Conservation (phyloP, 1,140 invertebrate genomes). For the Thalassaphorura encarpata region DNA sequence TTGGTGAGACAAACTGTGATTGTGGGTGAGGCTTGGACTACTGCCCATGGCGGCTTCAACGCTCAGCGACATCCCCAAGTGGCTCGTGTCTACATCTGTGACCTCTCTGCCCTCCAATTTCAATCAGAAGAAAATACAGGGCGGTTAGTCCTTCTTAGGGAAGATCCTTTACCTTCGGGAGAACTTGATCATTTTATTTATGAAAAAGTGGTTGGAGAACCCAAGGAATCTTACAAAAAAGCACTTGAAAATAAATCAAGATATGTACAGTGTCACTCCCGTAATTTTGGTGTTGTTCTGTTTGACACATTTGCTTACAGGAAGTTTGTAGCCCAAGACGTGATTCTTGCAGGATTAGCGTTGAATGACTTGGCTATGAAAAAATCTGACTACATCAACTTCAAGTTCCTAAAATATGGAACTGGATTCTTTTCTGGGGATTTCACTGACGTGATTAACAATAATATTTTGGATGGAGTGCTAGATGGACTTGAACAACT, state of each 20-base stretch:
- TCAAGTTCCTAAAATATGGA: constrained; percentile 21
- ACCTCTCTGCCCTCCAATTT: constrained; percentile 19
- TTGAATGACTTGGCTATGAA: constrained; percentile 1
- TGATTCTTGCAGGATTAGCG: constrained; percentile 6
- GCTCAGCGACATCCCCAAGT: not conserved
- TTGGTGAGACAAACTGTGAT: constrained; percentile 14
- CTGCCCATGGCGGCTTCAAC: constrained; percentile 7
- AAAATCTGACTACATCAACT: constrained; percentile 2
- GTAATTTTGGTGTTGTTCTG: not conserved
- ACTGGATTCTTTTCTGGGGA: constrained; percentile 18
- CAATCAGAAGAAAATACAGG: constrained; percentile 14
- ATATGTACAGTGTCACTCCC: not conserved
- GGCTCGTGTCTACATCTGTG: constrained; percentile 10
- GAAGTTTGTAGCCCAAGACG: constrained; percentile 16
- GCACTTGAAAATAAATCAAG: not conserved
- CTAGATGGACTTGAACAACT: constrained; percentile 8
- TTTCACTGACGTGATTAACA: not conserved
- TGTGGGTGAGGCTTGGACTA: constrained; percentile 2
- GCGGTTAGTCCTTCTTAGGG: constrained; percentile 5
- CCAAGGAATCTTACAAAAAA: constrained; percentile 6
- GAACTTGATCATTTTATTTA: constrained; percentile 20
- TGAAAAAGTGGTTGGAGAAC: constrained; percentile 19
- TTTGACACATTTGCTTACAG: constrained; percentile 13
- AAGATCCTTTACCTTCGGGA: constrained; percentile 2
- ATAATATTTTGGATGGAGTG: constrained; percentile 8